Conservation (phyloP, 2,113 vertebrate species). For the Aplodontia rufa region DNA sequence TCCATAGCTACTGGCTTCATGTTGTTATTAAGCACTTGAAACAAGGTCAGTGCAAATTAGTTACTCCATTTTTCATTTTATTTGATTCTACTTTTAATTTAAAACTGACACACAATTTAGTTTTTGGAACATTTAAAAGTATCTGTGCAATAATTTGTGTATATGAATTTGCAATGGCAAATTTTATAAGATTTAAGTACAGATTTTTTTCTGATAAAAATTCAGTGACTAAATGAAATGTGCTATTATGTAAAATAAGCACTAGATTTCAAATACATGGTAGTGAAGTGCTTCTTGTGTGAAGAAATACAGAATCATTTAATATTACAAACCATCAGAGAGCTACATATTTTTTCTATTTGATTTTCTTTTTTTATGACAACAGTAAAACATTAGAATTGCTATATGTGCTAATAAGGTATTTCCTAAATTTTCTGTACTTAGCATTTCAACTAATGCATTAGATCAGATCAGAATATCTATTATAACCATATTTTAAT, state of each 20-base stretch:
- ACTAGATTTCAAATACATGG: not conserved
- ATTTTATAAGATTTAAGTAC: not conserved
- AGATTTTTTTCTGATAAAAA: not conserved
- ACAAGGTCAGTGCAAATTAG: not conserved
- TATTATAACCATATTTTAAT: not conserved
- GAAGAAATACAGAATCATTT: not conserved
- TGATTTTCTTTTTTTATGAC: not conserved
- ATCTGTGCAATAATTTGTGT: not conserved
- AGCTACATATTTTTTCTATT: not conserved
- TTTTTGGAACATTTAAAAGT: not conserved
- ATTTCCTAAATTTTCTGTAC: not conserved
- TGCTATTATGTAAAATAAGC: not conserved
- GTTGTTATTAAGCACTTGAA: not conserved
- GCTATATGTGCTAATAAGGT: not conserved
- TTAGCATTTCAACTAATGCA: not conserved
- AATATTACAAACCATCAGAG: not conserved
- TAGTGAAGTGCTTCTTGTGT: not conserved
- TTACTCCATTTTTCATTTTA: not conserved
- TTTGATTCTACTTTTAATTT: slow-evolving; percentile 4
- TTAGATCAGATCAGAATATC: not conserved
- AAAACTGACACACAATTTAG: not conserved
- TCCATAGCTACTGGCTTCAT: not conserved
- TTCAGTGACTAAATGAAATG: not conserved
- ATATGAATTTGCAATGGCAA: not conserved
- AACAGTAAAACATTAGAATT: slow-evolving; percentile 11